Evolutionary conservation across 2,113 vertebrate species (phyloP), one percentile per base, ranked within the genome.

Genomic region (Marmota flaviventris): DNA sequence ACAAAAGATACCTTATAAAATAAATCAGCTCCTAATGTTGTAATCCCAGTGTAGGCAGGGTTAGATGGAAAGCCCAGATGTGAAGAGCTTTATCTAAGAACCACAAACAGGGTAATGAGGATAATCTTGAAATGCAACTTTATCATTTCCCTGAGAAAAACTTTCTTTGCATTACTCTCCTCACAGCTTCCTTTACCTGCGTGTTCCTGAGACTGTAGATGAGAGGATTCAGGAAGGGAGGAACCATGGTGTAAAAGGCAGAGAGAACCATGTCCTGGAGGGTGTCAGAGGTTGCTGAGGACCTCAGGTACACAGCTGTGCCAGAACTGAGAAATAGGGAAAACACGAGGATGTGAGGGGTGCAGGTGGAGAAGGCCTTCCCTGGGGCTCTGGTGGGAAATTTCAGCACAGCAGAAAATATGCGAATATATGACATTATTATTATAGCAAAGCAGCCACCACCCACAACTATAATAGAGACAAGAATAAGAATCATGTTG

Each of bases 181-280:
- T 76, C 17, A 96, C 24, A 22, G 93, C 91, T 16, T 48, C 72
- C 65, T 96, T 91, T 53, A 95, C 86, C 29, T 96, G 94, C 67
- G 73, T 91, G 20, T 97, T 97, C 85, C 95, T 95, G 73, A 97
- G 78, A n/a, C 95, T 96, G 9, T 94, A 97, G 42, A 97, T 83
- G 8, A 96, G 34, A 10, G 95, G 93, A 53, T 97, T 97, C 76
- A 96, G 39, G 48, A 97, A 89, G 17, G 96, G 97, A 22, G 89
- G 92, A 29, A 92, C 42, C 61, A 94, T 73, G 1, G 79, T 77
- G 25, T 96, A 97, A 34, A 92, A 81, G 4, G 86, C 87, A 93
- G 94, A 97, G 39, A 93, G 34, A 69, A 89, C 51, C 48, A 92
- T 92, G 48, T 87, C 91, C 69, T 25, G 25, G 8, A 61, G 7